Evolutionary conservation across 2,797 vertebrate genomes (phyloP).

Genomic region (Rhinella marina): DNA sequence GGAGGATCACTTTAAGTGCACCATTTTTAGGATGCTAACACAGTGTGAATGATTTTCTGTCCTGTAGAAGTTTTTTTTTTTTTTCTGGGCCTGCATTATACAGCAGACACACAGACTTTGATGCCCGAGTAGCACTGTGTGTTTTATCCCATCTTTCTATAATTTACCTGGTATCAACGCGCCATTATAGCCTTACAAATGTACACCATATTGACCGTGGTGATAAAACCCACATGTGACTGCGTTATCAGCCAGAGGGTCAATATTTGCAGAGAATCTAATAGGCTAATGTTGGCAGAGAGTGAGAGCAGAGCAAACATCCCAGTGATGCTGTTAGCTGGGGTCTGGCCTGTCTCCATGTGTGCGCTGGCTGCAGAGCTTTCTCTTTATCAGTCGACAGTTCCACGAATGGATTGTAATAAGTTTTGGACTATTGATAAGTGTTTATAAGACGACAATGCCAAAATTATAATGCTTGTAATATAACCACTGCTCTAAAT

Average conservation of each 20-base stretch:
- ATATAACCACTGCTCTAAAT: too few species aligned
- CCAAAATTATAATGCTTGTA: background rate
- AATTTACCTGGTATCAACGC: background rate
- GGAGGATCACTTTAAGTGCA: background rate
- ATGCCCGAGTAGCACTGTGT: too few species aligned
- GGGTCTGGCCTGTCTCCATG: background rate
- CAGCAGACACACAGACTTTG: too few species aligned
- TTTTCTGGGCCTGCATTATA: too few species aligned
- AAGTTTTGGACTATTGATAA: background rate
- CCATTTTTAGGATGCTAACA: too few species aligned
- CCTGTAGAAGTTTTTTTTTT: too few species aligned
- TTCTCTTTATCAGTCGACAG: slow-evolving; percentile 13
- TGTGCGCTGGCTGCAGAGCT: slow-evolving; percentile 8
- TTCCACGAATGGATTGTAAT: background rate
- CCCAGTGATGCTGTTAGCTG: background rate
- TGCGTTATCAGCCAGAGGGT: background rate
- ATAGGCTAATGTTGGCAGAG: slow-evolving; percentile 28
- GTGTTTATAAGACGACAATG: background rate
- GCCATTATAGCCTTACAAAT: slow-evolving; percentile 10
- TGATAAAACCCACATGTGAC: slow-evolving; percentile 10
- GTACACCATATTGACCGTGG: slow-evolving; percentile 1
- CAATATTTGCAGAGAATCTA: slow-evolving; percentile 46
- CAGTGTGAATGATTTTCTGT: too few species aligned
- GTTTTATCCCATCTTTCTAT: background rate
- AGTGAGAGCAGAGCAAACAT: slow-evolving; percentile 23